Conservation (phyloP, 2,797 vertebrate genomes). For the Vespertilio murinus region DNA sequence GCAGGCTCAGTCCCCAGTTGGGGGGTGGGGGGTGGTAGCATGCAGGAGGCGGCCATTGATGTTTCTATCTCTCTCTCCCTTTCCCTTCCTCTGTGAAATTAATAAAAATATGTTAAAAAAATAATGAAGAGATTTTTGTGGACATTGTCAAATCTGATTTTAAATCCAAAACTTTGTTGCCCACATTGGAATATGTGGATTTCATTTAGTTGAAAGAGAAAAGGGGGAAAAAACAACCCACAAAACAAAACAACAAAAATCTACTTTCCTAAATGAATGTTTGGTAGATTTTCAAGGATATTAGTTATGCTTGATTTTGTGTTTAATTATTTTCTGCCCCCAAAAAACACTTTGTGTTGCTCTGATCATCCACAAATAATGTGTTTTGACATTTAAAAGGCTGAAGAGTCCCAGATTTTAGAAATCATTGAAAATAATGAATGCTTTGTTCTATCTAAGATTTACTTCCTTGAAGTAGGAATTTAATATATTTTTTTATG, state of each 20-base stretch:
- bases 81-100: no score
- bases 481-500: conserved; percentile 32
- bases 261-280: neutral
- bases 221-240: neutral
- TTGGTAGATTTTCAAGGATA: conserved; percentile 41
- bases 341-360: conserved; percentile 31
- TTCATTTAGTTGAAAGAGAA: neutral
- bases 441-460: conserved; percentile 35
- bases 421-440: conserved; percentile 48
- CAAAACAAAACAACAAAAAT: neutral
- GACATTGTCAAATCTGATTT: neutral
- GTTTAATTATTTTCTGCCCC: conserved; percentile 24
- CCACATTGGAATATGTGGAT: neutral
- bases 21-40: no score
- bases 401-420: neutral
- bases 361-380: conserved; percentile 22
- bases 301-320: conserved; percentile 41
- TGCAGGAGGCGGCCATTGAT: no score
- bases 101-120: neutral
- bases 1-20: no score
- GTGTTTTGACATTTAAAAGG: conserved; percentile 46
- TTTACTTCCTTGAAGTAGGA: neutral
- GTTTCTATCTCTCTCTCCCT: no score
- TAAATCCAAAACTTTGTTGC: neutral
- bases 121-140: neutral